phyloP scores from a whole-genome alignment of 2,113 vertebrate species.

The Philantomba maxwellii region DNA sequence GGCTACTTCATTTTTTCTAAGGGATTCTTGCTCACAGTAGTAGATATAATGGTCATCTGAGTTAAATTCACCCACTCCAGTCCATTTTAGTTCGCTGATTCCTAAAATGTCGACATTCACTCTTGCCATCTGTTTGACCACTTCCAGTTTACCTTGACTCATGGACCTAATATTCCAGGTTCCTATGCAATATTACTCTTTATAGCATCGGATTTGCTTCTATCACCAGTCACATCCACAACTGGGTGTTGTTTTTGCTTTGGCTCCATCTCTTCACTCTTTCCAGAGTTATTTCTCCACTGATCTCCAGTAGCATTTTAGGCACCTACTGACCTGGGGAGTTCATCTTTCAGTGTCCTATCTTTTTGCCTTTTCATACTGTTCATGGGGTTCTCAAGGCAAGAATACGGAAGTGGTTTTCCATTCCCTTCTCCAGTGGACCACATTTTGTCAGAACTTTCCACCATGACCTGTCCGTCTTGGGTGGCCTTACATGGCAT shows the following conservation, averaged over 20 bases:
- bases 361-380: background rate
- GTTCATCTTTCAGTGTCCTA: background rate
- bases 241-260: background rate
- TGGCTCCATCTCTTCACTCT: background rate
- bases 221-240: background rate
- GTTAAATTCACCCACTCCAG: background rate
- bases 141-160: background rate
- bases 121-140: background rate
- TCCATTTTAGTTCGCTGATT: background rate
- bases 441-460: background rate
- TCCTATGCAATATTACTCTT: background rate
- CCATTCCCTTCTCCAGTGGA: background rate
- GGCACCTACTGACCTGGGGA: fast-evolving
- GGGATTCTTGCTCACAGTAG: background rate
- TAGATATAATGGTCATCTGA: background rate
- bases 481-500: background rate
- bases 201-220: background rate
- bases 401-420: background rate
- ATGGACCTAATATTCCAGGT: background rate
- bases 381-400: background rate
- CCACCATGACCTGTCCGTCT: background rate
- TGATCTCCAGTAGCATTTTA: background rate
- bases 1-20: background rate
- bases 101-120: background rate
- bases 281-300: background rate